Base-by-base conservation (phyloP, 2,797 vertebrate genomes). In the Karalla daura region DNA sequence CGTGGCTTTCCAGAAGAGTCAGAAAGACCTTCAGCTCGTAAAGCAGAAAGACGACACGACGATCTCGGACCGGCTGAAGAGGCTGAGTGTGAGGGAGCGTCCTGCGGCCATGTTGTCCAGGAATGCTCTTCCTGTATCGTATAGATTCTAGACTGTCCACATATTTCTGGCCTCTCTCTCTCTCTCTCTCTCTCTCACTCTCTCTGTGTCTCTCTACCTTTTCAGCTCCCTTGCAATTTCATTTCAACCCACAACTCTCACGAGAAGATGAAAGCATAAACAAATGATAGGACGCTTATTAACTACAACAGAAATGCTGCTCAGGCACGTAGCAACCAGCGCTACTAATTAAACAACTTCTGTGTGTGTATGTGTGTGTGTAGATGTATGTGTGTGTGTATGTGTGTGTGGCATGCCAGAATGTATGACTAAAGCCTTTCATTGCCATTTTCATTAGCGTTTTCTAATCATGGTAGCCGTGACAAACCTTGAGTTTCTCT, bases 401-500 rank as follows among this genome's bases (percentile, higher is more conserved):
- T 41, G 37, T 37, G 41, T 58, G 68, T 46, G 66, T 23, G 60
- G 30, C 46, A 73, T 50, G 63, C 40, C 4, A 5, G 54, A 61
- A 41, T 74, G 77, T 87, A 74, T 68, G 51, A 78, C 55, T 67
- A 66, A 68, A 86, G 80, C 65, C 75, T 76, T 78, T 74, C 74
- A 80, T 85, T 88, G 89, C 86, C 80, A 74, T 88, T 90, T 90
- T 92, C 90, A 91, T 93, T 91, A 92, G 86, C 25, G 52, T 65
- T 55, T 86, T 91, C 86, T 92, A 93, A 93, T 93, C 91, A 91
- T 39, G 70, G 86, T 74, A 81, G 74, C 80, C 79, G 81, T 91
- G 92, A 92, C 92, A 93, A 93, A 93, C 88, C 72, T 81, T 37
- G 76, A 89, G 81, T 89, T 92, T 88, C 86, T 88, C 87, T 91